Base-by-base conservation (phyloP, 2,797 vertebrate genomes). In the Chromis chromis region DNA sequence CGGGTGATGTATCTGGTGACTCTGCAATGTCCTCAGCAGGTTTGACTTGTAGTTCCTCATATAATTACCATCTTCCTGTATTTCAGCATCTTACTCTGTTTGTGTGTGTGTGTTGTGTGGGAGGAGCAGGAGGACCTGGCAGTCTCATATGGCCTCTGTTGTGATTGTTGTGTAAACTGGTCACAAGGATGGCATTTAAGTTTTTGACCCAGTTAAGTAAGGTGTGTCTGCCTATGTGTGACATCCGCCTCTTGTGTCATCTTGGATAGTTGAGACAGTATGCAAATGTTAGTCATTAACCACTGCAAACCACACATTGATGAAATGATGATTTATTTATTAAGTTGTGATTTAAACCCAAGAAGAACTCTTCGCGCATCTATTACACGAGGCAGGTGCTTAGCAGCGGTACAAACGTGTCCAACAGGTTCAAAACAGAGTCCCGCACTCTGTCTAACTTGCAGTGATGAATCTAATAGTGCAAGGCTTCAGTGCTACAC, bases 131-230 rank as follows among this genome's bases (percentile, higher is more conserved):
- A 16, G 5, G 48, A 50, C 69, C 68, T 39, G 21, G 1, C 10
- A 54, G 70, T 58, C 25, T 78, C 70, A 36, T 63, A 61, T 65
- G 75, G 55, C 57, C 57, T 78, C 67, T 49, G 21, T 13, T 66
- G 66, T 68, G 80, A 76, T 82, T 84, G 69, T 79, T 76, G 73
- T 76, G 58, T 70, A 85, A 79, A 85, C 46, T 14, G 64, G n/a
- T 63, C 58, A 53, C 59, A 68, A 52, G 55, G 61, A 78, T 27
- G 2, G 48, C 63, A 65, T 58, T 16, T 31, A 70, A 73, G 69
- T 71, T 22, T 39, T 65, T 61, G 3, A 27, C 39, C 63, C 54
- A 27, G 28, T 59, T 52, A 50, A 65, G 59, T 42, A 36, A 62
- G 59, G 31, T 40, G 46, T 66, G 25, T 72, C n/a, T 53, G 4